Conservation (phyloP, 2,888 invertebrate species). For the Zaprionus lineosus region DNA sequence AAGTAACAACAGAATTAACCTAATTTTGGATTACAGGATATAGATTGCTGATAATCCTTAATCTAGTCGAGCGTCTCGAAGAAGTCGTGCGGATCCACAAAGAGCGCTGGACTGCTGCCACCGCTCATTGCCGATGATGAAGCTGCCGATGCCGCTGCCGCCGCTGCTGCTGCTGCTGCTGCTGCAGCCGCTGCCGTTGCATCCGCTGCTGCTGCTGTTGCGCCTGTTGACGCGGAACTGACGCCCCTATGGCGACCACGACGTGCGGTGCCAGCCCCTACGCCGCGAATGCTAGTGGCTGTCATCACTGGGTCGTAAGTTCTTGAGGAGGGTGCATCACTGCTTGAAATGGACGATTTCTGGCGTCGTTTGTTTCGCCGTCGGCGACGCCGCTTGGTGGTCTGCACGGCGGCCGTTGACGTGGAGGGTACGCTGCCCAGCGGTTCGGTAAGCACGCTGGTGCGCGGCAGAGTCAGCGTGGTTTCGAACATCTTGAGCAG, state of each 20-base stretch:
- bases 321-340: conserved; percentile 48
- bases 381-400: conserved; percentile 61
- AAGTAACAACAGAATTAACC: conserved; percentile 73
- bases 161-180: conserved; percentile 30
- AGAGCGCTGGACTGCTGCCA: conserved; percentile 55
- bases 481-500: conserved; percentile 79
- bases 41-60: conserved; percentile 40
- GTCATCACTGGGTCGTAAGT: conserved; percentile 65
- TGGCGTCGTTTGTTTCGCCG: conserved; percentile 63
- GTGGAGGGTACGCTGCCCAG: conserved; percentile 67
- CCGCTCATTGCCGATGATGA: conserved; percentile 16
- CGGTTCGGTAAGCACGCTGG: conserved; percentile 65
- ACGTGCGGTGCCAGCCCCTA: conserved; percentile 43
- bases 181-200: conserved; percentile 31
- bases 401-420: conserved; percentile 63
- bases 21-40: conserved; percentile 56
- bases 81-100: conserved; percentile 63
- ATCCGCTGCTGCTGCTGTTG: conserved; percentile 38
- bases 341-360: conserved; percentile 59
- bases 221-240: conserved; percentile 23
- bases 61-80: conserved; percentile 72
- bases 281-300: conserved; percentile 29
- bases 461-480: conserved; percentile 71
- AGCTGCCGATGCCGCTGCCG: conserved; percentile 32
- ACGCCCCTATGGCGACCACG: conserved; percentile 52